Evolutionary conservation across 2,888 invertebrate genomes (phyloP).

Genomic region (Sclerodermus sp.): DNA sequence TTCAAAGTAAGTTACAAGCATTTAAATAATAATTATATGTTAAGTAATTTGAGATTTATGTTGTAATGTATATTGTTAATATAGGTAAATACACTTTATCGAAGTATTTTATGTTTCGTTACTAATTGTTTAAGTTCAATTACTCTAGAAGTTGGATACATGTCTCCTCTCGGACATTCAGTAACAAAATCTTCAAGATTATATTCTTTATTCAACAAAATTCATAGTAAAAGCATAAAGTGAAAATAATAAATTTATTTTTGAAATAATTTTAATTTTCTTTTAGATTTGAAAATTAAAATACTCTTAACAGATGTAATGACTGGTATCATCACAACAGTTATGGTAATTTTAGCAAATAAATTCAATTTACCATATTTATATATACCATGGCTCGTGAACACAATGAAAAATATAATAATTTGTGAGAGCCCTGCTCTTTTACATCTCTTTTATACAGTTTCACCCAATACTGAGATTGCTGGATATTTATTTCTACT

Average conservation of each 20-base stretch:
- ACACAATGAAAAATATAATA: constrained; percentile 38
- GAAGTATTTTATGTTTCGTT: constrained; percentile 34
- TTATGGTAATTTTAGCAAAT: constrained; percentile 34
- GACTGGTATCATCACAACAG: constrained; percentile 33
- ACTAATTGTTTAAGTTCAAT: constrained; percentile 39
- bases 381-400: constrained; percentile 42
- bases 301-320: constrained; percentile 32
- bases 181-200: constrained; percentile 34
- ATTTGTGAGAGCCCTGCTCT: constrained; percentile 39
- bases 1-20: no score
- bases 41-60: neutral
- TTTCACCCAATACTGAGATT: constrained; percentile 32
- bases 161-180: constrained; percentile 26
- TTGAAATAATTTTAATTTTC: no score
- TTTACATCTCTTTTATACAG: constrained; percentile 24
- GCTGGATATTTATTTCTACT: constrained; percentile 32
- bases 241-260: no score
- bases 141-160: constrained; percentile 33
- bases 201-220: constrained; percentile 36
- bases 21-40: no score
- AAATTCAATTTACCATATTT: constrained; percentile 36
- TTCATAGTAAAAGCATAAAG: constrained; percentile 29
- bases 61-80: constrained; percentile 5
- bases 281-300: constrained; percentile 36
- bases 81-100: constrained; percentile 32